Evolutionary conservation across 2,797 vertebrate genomes (phyloP), one percentile per base, ranked within the genome.

Genomic region (Clangula hyemalis): DNA sequence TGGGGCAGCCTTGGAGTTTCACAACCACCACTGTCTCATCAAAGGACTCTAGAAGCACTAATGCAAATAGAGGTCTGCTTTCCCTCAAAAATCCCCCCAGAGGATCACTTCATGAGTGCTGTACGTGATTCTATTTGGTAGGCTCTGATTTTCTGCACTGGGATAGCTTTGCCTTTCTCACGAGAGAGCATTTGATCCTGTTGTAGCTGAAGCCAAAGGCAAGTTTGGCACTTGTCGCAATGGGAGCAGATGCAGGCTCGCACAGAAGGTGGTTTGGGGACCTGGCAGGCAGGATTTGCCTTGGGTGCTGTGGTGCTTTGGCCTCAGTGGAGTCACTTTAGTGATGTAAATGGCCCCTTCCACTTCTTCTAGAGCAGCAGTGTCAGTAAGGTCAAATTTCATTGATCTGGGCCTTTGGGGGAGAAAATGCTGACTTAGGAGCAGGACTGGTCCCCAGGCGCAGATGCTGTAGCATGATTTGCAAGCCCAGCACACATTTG

Each of bases 71-170:
- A 38, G 10, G 17, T 9, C 6, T 5, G 22, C 18, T 58, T 34
- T 2, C 3, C 3, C 27, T 11, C 0, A 1, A 0, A 4, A 30
- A 38, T 8, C 0, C 1, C 6, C 25, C 13, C 1, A 1, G 51
- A 85, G 51, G 41, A 41, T 80, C 89, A 32, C 19, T 86, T 88
- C 73, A 75, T 2, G n/a, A 30, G 39, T 64, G 25, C 36, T 47
- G 9, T 27, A 22, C 64, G 80, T 76, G 84, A n/a, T 49, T 58
- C 19, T 64, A 0, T 64, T 57, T 24, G 7, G 38, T 53, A 81
- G 51, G 11, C 8, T 69, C 45, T 57, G 49, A 43, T 83, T 69
- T 85, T 65, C 10, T 57, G 51, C 81, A 9, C 69, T 53, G 17
- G 70, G 21, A 41, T 51, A 22, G 12, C 60, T 81, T 39, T 68